Conservation (phyloP, 2,113 vertebrate species). For the Leptobrachium ailaonicum region DNA sequence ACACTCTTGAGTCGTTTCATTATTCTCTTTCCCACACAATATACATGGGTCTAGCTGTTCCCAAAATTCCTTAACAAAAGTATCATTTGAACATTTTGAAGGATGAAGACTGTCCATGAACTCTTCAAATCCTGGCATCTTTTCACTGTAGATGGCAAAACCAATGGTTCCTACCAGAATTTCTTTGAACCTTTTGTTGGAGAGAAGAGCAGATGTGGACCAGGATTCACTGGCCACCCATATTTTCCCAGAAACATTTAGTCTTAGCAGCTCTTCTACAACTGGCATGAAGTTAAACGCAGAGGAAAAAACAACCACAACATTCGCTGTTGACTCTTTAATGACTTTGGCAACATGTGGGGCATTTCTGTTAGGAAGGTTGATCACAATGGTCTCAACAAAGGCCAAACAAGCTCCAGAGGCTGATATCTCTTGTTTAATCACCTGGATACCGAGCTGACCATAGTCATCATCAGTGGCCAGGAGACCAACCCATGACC, state of each 20-base stretch:
- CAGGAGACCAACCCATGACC: slow-evolving; percentile 26
- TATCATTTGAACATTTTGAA: neutral
- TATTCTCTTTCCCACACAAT: neutral
- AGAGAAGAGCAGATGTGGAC: slow-evolving; percentile 14
- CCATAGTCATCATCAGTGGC: slow-evolving; percentile 25
- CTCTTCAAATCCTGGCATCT: slow-evolving; percentile 38
- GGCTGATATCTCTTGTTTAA: slow-evolving; percentile 18
- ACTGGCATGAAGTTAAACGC: slow-evolving; percentile 4
- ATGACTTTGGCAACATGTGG: neutral
- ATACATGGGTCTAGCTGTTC: slow-evolving; percentile 33
- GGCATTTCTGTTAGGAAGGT: neutral
- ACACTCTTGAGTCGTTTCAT: neutral
- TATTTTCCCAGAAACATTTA: slow-evolving; percentile 5
- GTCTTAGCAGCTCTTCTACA: slow-evolving; percentile 15
- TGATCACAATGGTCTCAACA: neutral
- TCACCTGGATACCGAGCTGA: neutral
- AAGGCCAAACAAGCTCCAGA: slow-evolving; percentile 32
- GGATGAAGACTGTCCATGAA: slow-evolving; percentile 21
- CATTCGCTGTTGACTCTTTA: slow-evolving; percentile 19
- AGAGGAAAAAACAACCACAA: neutral
- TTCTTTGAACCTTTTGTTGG: neutral
- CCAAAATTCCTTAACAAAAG: slow-evolving; percentile 40
- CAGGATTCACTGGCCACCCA: slow-evolving; percentile 33
- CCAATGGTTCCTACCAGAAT: slow-evolving; percentile 17
- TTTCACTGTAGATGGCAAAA: slow-evolving; percentile 26